phyloP scores from a whole-genome alignment of 2,888 invertebrate species.

The Oligia fasciuncula region DNA sequence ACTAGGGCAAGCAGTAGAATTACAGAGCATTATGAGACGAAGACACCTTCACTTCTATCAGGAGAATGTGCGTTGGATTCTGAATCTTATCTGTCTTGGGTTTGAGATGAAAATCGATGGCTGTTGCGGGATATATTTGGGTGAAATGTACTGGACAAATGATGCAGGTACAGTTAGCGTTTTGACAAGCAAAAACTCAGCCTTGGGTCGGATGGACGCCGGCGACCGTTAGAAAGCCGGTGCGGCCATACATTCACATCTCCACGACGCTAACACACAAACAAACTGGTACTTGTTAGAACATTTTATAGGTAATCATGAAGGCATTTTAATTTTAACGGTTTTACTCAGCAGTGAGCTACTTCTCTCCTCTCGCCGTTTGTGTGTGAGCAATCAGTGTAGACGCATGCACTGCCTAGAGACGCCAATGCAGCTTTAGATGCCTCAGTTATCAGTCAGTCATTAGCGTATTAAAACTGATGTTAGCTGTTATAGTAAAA shows the following conservation, averaged over 20 bases:
- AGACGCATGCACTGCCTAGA: too few species aligned
- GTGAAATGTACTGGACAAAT: constrained; percentile 75
- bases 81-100: constrained; percentile 48
- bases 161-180: constrained; percentile 83
- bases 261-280: constrained; percentile 52
- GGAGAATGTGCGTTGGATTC: constrained; percentile 23
- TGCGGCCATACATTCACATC: constrained; percentile 69
- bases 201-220: constrained; percentile 71
- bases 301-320: constrained; percentile 61
- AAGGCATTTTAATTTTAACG: constrained; percentile 63
- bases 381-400: constrained; percentile 22
- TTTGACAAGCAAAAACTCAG: constrained; percentile 86
- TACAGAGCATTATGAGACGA: constrained; percentile 47
- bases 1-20: constrained; percentile 50
- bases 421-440: not conserved
- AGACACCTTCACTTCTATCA: constrained; percentile 40
- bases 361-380: constrained; percentile 14
- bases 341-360: constrained; percentile 31
- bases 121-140: constrained; percentile 64
- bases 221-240: constrained; percentile 82
- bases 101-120: constrained; percentile 70
- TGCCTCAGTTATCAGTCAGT: not conserved
- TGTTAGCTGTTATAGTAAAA: not conserved
- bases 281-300: constrained; percentile 60
- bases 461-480: not conserved